Base-by-base conservation (phyloP, 37 sponge, comb jelly and placozoan genomes). In the Spongilla lacustris region DNA sequence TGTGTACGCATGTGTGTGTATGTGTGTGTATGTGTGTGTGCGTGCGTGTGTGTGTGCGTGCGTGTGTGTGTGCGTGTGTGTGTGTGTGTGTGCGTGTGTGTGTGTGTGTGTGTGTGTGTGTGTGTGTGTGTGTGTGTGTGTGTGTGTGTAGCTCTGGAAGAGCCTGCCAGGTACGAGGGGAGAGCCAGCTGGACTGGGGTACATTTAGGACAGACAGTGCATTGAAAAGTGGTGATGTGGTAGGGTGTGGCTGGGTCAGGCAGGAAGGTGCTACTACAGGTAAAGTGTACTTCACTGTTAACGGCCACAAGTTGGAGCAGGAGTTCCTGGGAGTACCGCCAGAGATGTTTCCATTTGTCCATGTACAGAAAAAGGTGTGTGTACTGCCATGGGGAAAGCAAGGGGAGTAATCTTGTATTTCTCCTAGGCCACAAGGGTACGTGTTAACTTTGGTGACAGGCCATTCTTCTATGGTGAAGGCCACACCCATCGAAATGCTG, bases 241-340 rank as follows among this genome's bases (percentile, higher is more conserved):
- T 97, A 0, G 97, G 97, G 32, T 91, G 94, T 91, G 97, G 97
- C 0, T 97, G 97, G 97, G 85, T 97, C 26, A 81, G 71, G 71
- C 87, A 76, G 29, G 82, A 67, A 30, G 71, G 77, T 11, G 83
- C 83, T 10, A 49, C 77, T 0, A 75, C 32, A 2, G 93, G 94
- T 25, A 81, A 30, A 24, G 93, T 92, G 50, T 98, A 94, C 87
- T 94, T 98, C 90, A 98, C 98, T 24, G 81, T 92, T 28, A 96
- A 98, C 67, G 96, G 98, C 2, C 73, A 85, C 68, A 83, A 41
- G 31, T 31, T 78, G 23, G 84, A 24, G 14, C 79, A 84, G 0
- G 88, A 92, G 71, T 92, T 96, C 34, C 30, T 66, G 3, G 90
- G 74, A 2, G 85, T 79, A 4, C 89, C 91, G 22, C 79, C 85